Evolutionary conservation across 2,113 vertebrate genomes (phyloP), one percentile per base, ranked within the genome.

Genomic region (Climacteris rufus): DNA sequence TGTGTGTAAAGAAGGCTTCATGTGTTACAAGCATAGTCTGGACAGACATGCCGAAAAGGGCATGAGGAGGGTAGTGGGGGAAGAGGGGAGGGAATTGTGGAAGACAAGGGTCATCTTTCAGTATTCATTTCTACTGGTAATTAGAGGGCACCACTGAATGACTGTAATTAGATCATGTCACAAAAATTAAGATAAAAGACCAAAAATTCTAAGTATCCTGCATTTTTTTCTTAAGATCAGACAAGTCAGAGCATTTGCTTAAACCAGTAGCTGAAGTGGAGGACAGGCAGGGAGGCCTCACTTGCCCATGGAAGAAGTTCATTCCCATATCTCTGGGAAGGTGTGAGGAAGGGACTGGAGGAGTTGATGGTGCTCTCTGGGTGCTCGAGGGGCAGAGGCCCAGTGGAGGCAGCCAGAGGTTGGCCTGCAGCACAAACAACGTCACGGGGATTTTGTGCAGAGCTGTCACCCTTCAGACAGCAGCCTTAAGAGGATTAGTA

Each of bases 181-280:
- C 87, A 97, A 95, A 97, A 97, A 97, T 98, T 92, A 97, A 97
- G 97, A 97, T 96, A 93, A 96, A 97, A 96, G 83, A 87, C 83
- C n/a, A 45, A 93, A 94, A 94, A 90, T 89, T 72, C 71, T 17
- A 64, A 63, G 69, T 39, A 50, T 87, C 37, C 76, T 93, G 57
- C 84, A 89, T 97, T 96, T 96, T 91, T 57, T 74, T 83, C 77
- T 6, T 47, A 47, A 4, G 33, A 57, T 77, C 68, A 31, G 66
- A 94, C 37, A 70, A 95, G 49, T 64, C 10, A 35, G 64, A 61
- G 49, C 42, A n/a, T 61, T 85, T 72, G 47, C 40, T 66, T 77
- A 42, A 71, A 56, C 18, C 20, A 30, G 39, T 21, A 74, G 54
- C 37, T 39, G 25, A 33, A 86, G 74, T 12, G 42, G 45, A 61